phyloP scores from a whole-genome alignment of 2,888 invertebrate species.

The Willowsia nigromaculata region DNA sequence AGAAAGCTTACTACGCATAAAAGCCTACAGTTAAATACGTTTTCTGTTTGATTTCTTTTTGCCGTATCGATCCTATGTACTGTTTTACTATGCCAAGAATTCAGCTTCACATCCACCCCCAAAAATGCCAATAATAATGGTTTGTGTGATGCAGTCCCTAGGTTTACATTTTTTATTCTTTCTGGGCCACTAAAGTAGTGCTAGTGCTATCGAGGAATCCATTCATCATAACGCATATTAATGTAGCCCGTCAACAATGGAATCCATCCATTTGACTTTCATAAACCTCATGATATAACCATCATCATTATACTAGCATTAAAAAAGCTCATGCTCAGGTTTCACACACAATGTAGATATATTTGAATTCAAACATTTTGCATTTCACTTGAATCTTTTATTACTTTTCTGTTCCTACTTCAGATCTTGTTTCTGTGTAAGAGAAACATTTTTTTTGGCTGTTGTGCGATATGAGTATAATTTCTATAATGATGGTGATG shows the following conservation, averaged over 20 bases:
- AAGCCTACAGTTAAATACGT: background rate
- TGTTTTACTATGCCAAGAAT: constrained; percentile 22
- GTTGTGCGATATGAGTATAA: background rate
- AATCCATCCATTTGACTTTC: background rate
- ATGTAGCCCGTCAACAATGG: background rate
- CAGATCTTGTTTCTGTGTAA: no score
- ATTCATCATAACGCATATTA: background rate
- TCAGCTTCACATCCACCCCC: constrained; percentile 60
- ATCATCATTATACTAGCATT: background rate
- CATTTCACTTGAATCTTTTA: background rate
- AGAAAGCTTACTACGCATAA: background rate
- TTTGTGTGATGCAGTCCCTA: no score
- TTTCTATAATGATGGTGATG: background rate
- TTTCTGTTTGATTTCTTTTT: background rate
- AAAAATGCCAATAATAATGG: constrained; percentile 21
- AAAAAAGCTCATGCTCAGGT: no score
- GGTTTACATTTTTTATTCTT: no score
- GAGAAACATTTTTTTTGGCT: background rate
- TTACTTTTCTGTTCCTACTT: background rate
- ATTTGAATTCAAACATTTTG: background rate
- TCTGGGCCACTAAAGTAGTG: background rate
- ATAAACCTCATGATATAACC: background rate
- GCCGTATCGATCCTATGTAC: constrained; percentile 10
- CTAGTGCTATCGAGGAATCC: background rate
- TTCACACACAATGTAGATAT: no score